Evolutionary conservation across 1,140 invertebrate genomes (phyloP).

Genomic region (Drosophila oshimai): DNA sequence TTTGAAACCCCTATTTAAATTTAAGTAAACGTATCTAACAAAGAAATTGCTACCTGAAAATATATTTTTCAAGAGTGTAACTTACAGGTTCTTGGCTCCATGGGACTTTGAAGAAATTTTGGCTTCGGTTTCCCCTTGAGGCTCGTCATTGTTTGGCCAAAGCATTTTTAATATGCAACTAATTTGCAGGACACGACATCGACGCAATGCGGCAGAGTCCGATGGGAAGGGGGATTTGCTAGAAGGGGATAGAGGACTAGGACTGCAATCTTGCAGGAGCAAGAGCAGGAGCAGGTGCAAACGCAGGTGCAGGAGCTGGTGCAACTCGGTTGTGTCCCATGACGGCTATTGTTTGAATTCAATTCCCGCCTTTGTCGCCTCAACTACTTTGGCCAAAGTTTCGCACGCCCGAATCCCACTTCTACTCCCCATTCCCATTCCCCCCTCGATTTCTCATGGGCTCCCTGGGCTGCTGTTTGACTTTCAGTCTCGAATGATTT

Average conservation of each 20-base stretch:
- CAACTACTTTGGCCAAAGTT: slow-evolving; percentile 76
- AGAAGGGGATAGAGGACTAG: not conserved
- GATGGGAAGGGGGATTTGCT: not conserved
- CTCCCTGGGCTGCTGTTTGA: slow-evolving; percentile 58
- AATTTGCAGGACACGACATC: slow-evolving; percentile 60
- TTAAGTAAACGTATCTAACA: too few relatives aligned
- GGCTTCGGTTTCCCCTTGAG: slow-evolving; percentile 10
- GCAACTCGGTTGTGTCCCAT: slow-evolving; percentile 47
- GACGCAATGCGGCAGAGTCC: slow-evolving; percentile 61
- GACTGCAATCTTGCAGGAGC: not conserved
- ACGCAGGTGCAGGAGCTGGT: not conserved
- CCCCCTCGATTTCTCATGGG: slow-evolving; percentile 2
- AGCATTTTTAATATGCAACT: slow-evolving; percentile 79
- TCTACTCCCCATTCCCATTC: not conserved
- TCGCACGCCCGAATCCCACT: not conserved
- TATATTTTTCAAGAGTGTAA: not conserved
- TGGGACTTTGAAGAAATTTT: slow-evolving; percentile 7
- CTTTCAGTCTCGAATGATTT: slow-evolving; percentile 81
- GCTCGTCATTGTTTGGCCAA: slow-evolving; percentile 69
- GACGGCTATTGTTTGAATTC: slow-evolving; percentile 76
- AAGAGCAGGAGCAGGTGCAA: not conserved
- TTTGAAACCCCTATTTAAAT: too few relatives aligned
- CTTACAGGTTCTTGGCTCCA: not conserved
- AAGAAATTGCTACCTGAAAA: not conserved
- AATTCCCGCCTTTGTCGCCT: slow-evolving; percentile 79